Evolutionary conservation across 1,140 invertebrate genomes (phyloP).

Genomic region (Drosophila arizonae): DNA sequence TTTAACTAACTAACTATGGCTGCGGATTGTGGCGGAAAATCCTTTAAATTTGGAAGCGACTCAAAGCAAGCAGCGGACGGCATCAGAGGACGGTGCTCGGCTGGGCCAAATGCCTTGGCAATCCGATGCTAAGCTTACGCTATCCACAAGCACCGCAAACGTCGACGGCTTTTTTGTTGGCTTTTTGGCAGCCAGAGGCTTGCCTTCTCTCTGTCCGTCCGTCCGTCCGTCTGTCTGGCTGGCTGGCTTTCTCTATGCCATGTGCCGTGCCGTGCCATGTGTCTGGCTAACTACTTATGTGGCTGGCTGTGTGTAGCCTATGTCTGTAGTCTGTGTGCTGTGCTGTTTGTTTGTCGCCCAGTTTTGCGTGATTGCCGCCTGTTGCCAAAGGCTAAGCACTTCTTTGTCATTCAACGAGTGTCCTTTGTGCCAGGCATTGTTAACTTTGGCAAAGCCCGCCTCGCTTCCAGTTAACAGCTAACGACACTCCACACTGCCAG

Average conservation of each 20-base stretch:
- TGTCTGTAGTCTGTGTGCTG: slow-evolving; percentile 1
- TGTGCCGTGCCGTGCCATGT: slow-evolving; percentile 4
- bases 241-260: not conserved
- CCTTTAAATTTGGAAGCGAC: slow-evolving; percentile 52
- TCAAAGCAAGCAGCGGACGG: too few relatives aligned
- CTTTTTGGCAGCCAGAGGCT: slow-evolving; percentile 33
- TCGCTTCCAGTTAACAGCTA: not conserved
- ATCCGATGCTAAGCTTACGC: slow-evolving; percentile 60
- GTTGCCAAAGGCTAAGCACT: slow-evolving; percentile 77
- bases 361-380: slow-evolving; percentile 75
- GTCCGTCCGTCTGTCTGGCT: not conserved
- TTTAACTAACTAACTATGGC: slow-evolving; percentile 22
- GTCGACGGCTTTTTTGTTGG: slow-evolving; percentile 1
- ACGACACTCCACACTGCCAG: not conserved
- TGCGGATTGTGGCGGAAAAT: slow-evolving; percentile 45
- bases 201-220: not conserved
- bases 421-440: slow-evolving; percentile 71
- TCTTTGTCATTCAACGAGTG: slow-evolving; percentile 77
- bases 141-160: slow-evolving; percentile 41
- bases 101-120: slow-evolving; percentile 42
- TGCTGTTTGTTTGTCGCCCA: slow-evolving; percentile 21
- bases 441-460: slow-evolving; percentile 45
- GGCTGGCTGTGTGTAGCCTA: slow-evolving; percentile 1
- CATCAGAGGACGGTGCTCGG: slow-evolving; percentile 5
- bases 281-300: slow-evolving; percentile 27